phyloP scores from a whole-genome alignment of 2,797 vertebrate species.

The Thalassophryne amazonica region DNA sequence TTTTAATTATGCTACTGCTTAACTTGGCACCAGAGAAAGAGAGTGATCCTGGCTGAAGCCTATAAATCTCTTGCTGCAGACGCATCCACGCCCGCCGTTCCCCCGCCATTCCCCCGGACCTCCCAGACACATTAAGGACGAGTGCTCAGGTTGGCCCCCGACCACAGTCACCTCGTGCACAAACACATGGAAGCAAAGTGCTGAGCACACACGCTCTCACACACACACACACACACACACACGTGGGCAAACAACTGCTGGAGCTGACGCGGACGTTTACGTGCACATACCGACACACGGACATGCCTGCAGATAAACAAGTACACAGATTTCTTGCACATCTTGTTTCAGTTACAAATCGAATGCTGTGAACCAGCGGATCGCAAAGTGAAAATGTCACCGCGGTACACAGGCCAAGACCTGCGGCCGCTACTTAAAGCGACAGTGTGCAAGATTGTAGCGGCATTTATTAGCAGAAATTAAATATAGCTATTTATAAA shows the following conservation, averaged over 20 bases:
- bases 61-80: constrained; percentile 81
- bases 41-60: constrained; percentile 80
- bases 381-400: too few species aligned
- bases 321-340: too few species aligned
- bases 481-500: too few species aligned
- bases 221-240: constrained; percentile 19
- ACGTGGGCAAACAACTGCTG: neutral
- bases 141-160: constrained; percentile 60
- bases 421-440: too few species aligned
- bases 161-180: constrained; percentile 56
- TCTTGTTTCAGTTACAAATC: too few species aligned
- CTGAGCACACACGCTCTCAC: constrained; percentile 45
- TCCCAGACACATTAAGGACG: constrained; percentile 74
- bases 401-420: too few species aligned
- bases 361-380: too few species aligned
- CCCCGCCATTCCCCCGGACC: constrained; percentile 75
- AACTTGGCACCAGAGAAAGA: constrained; percentile 81
- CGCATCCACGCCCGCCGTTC: constrained; percentile 77
- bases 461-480: too few species aligned
- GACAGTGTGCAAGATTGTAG: too few species aligned
- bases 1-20: constrained; percentile 85
- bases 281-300: too few species aligned
- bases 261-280: too few species aligned
- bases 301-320: too few species aligned
- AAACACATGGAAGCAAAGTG: constrained; percentile 55